Evolutionary conservation across 2,797 vertebrate genomes (phyloP), one percentile per base, ranked within the genome.

Genomic region (Crenuchus spilurus): DNA sequence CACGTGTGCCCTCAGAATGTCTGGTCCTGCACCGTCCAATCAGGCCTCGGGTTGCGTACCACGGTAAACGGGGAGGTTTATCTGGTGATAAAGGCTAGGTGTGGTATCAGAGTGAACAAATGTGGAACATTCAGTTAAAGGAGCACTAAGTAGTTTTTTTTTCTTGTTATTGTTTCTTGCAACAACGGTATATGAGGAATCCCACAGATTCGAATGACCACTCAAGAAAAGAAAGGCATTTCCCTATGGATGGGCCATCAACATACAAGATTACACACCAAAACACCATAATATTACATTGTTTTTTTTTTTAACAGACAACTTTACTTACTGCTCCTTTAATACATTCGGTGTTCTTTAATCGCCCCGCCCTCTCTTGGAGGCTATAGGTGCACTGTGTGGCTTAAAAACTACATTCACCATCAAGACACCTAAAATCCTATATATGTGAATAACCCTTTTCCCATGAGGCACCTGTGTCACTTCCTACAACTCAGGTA

Each of bases 311-410:
- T 61, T 4, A 61, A 54, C 57, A 9, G 55, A 52, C 41, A 18
- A 9, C 52, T 41, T 33, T 48, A 31, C 66, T 63, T 55, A 76
- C 58, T 63, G 66, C 74, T 28, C 66, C 74, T 76, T 76, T 70
- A 78, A 79, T 81, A 81, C 82, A 83, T 83, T 83, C 79, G 30
- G 76, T 66, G 68, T 83, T 74, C 20, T 71, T 71, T 58, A 33
- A 46, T 62, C 48, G 42, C 74, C 61, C 13, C 41, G 9, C 6
- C 8, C 33, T 33, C 46, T 55, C 33, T 20, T 1, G 5, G 20
- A 67, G 28, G 30, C 41, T 10, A 58, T 54, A 54, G 69, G 70
- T 76, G 77, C 62, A 63, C 48, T 54, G 57, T 6, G 48, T 62
- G 76, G 64, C 65, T 78, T 31, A 51, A 37, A 72, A 41, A 48